Percentiles rank a stretch among this genome's conserved stretches.
These are phyloP conservation scores for Procambarus clarkii DNA, from an alignment of 1,140 invertebrate species.

Conservation along the genomic window DNA sequence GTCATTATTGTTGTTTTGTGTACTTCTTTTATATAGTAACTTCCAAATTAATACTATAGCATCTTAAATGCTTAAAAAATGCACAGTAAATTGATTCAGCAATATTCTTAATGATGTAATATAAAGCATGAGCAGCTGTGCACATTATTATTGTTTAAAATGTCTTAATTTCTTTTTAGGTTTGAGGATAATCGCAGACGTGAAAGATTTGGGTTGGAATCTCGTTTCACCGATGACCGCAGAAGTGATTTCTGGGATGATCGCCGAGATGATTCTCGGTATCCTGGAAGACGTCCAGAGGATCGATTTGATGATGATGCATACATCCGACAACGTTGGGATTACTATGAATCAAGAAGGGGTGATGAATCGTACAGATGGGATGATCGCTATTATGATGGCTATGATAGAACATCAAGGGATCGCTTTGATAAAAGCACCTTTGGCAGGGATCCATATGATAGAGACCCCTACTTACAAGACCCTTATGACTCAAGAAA, in stretches of 20 bases:
- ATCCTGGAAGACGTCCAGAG: neutral
- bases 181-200: neutral
- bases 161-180: neutral
- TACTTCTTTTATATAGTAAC: neutral
- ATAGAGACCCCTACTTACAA: slow-evolving; percentile 6
- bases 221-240: neutral
- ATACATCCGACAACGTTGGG: slow-evolving; percentile 14
- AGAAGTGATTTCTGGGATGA: neutral
- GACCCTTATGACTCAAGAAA: slow-evolving; percentile 11
- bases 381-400: slow-evolving; percentile 20
- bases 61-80: no score
- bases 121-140: neutral
- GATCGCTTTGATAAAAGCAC: neutral
- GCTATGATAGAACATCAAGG: neutral
- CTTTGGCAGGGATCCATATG: slow-evolving; percentile 7
- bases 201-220: neutral
- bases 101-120: no score
- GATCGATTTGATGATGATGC: neutral
- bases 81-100: no score
- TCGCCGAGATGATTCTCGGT: neutral
- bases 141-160: neutral
- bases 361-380: neutral
- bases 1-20: neutral
- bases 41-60: neutral
- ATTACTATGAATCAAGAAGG: slow-evolving; percentile 6